Evolutionary conservation across 1,140 invertebrate genomes (phyloP).

Genomic region (Penaeus japonicus): DNA sequence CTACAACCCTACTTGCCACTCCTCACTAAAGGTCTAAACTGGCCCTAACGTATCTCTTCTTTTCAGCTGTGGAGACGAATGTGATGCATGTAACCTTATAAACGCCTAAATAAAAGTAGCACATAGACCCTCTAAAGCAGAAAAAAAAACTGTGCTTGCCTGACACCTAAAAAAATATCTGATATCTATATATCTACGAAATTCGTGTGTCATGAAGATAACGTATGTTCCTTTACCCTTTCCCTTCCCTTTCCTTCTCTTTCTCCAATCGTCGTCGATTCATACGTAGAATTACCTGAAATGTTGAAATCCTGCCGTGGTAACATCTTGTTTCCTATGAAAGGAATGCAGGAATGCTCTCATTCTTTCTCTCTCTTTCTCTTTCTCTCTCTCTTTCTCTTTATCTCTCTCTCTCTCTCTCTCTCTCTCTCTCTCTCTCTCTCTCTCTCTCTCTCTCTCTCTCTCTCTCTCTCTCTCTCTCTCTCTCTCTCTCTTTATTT

Average conservation of each 20-base stretch:
- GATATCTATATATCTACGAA: neutral
- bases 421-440: neutral
- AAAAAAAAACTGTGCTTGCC: no score
- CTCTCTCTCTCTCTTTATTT: neutral
- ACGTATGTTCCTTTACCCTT: neutral
- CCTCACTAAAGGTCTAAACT: no score
- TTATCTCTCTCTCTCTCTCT: neutral
- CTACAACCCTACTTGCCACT: no score
- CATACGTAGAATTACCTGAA: neutral
- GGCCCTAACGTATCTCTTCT: no score
- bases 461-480: neutral
- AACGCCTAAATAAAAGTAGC: no score
- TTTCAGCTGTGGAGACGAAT: no score
- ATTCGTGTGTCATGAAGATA: neutral
- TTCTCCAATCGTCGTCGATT: neutral
- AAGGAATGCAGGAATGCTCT: neutral
- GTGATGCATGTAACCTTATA: no score
- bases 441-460: neutral
- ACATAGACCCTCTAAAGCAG: no score
- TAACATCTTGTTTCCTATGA: neutral
- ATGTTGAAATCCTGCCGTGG: neutral
- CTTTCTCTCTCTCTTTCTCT: neutral
- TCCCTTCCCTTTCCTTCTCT: neutral
- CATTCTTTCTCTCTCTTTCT: neutral
- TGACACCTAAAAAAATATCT: no score